Evolutionary conservation across 2,113 vertebrate species (phyloP).

Genomic region (Megalops atlanticus): DNA sequence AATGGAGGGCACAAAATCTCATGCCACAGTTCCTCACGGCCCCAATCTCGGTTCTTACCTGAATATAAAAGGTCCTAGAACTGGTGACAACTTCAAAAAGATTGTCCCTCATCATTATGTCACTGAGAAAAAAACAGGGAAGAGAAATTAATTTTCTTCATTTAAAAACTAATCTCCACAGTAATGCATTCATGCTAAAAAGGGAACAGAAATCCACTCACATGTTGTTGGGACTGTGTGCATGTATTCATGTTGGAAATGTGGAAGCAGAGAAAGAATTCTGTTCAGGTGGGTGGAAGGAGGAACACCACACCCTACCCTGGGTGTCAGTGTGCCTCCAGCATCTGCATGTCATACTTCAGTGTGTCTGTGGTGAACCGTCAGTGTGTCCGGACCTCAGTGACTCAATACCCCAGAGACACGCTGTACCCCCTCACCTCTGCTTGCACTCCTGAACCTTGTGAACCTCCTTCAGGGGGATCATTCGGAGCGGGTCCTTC

Average conservation of each 20-base stretch:
- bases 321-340: background rate
- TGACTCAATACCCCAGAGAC: background rate
- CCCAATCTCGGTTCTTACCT: slow-evolving; percentile 72
- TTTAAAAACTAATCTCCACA: background rate
- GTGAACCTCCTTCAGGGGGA: slow-evolving; percentile 89
- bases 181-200: background rate
- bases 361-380: too few species aligned
- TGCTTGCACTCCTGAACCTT: slow-evolving; percentile 97
- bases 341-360: too few species aligned
- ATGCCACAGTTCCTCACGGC: background rate
- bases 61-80: slow-evolving; percentile 92
- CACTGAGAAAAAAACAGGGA: slow-evolving; percentile 65
- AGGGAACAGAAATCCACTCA: background rate
- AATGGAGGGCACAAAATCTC: background rate
- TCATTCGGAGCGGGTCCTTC: slow-evolving; percentile 84
- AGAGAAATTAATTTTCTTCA: background rate
- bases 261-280: background rate
- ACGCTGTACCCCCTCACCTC: slow-evolving; percentile 71
- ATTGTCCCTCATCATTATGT: slow-evolving; percentile 97
- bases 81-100: slow-evolving; percentile 94
- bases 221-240: background rate
- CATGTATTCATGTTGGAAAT: background rate
- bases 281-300: background rate
- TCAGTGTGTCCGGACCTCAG: background rate
- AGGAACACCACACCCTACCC: background rate